phyloP scores from a whole-genome alignment of 2,113 vertebrate genomes.

The Daphoenositta chrysoptera region DNA sequence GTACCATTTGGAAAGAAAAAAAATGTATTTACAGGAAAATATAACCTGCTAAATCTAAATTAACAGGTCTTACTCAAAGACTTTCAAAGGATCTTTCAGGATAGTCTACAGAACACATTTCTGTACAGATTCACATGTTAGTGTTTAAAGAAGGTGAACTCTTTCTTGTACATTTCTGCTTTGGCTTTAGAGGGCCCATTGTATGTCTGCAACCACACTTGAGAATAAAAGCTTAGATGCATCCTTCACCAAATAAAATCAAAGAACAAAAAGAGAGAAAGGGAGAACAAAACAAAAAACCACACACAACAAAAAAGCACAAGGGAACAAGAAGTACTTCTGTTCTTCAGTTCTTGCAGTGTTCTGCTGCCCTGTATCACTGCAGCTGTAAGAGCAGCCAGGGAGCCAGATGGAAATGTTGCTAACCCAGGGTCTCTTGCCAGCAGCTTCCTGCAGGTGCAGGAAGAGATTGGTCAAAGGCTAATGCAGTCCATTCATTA shows the following conservation, averaged over 20 bases:
- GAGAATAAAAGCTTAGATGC: not conserved
- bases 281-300: not conserved
- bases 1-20: not conserved
- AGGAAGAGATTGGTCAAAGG: not conserved
- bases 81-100: not conserved
- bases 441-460: not conserved
- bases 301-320: not conserved
- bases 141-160: not conserved
- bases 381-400: not conserved
- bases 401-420: not conserved
- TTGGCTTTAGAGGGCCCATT: not conserved
- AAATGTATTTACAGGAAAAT: not conserved
- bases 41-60: not conserved
- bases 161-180: not conserved
- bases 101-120: not conserved
- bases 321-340: not conserved
- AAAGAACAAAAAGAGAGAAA: not conserved
- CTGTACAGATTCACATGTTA: rapidly evolving
- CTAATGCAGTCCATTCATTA: not conserved
- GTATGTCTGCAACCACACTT: not conserved
- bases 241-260: not conserved
- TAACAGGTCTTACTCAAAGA: not conserved
- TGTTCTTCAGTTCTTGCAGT: not conserved
- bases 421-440: not conserved
- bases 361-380: not conserved